phyloP scores from a whole-genome alignment of 2,113 vertebrate species.

The Leptodactylus fuscus region DNA sequence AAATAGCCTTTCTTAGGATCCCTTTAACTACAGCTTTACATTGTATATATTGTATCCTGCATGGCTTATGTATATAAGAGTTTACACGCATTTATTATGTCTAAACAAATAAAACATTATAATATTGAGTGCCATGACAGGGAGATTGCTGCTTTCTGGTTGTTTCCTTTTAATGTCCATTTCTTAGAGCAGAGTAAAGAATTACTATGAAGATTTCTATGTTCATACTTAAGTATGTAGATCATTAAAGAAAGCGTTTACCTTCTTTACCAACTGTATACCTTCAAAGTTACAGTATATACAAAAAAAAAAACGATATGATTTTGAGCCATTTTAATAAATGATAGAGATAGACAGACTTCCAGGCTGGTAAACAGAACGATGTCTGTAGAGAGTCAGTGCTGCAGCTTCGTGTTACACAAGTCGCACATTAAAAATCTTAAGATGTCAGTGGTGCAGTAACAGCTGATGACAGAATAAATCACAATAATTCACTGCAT shows the following conservation, averaged over 20 bases:
- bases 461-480: slow-evolving; percentile 57
- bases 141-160: too few relatives aligned
- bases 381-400: neutral
- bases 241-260: neutral
- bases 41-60: too few relatives aligned
- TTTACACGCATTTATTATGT: too few relatives aligned
- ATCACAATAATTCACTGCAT: slow-evolving; percentile 59
- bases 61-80: too few relatives aligned
- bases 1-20: too few relatives aligned
- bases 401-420: slow-evolving; percentile 31
- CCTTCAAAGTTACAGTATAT: neutral
- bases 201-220: neutral
- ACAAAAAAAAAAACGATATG: neutral
- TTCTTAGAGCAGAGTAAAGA: neutral
- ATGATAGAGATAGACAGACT: neutral
- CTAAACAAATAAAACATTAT: too few relatives aligned
- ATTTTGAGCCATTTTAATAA: neutral
- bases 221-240: too few relatives aligned
- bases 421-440: slow-evolving; percentile 52
- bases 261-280: neutral
- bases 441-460: slow-evolving; percentile 49
- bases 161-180: too few relatives aligned
- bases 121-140: too few relatives aligned
- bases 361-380: neutral
- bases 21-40: too few relatives aligned